phyloP scores from a whole-genome alignment of 2,888 invertebrate species.

The Mayetiola destructor region DNA sequence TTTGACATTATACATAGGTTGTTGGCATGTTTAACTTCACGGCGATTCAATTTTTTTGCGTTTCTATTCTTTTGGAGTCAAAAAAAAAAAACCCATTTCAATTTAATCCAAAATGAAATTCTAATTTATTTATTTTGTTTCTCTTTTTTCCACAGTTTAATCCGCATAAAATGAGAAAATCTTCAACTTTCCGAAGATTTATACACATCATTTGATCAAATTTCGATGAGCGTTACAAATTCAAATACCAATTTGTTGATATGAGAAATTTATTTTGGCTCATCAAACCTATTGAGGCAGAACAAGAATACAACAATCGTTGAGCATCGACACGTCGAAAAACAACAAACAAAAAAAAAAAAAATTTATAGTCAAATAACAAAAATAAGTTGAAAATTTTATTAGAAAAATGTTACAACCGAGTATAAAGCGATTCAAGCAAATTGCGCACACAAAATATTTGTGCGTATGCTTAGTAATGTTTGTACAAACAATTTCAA shows the following conservation, averaged over 20 bases:
- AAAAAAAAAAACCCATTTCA: too few relatives aligned
- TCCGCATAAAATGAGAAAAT: constrained; percentile 1
- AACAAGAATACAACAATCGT: too few relatives aligned
- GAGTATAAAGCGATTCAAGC: background rate
- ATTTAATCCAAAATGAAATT: background rate
- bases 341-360: background rate
- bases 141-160: background rate
- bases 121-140: background rate
- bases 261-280: too few relatives aligned
- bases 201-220: constrained; percentile 7
- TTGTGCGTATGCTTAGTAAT: background rate
- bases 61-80: too few relatives aligned
- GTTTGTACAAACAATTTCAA: constrained; percentile 2
- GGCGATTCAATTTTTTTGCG: too few relatives aligned
- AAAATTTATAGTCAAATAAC: background rate
- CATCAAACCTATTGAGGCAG: background rate
- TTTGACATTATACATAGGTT: too few relatives aligned
- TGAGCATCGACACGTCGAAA: background rate
- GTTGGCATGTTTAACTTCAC: too few relatives aligned
- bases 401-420: constrained; percentile 1
- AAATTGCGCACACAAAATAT: background rate
- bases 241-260: background rate
- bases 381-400: background rate
- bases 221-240: background rate
- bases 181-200: background rate